phyloP scores from a whole-genome alignment of 2,113 vertebrate genomes.

The Ptyas mucosa region DNA sequence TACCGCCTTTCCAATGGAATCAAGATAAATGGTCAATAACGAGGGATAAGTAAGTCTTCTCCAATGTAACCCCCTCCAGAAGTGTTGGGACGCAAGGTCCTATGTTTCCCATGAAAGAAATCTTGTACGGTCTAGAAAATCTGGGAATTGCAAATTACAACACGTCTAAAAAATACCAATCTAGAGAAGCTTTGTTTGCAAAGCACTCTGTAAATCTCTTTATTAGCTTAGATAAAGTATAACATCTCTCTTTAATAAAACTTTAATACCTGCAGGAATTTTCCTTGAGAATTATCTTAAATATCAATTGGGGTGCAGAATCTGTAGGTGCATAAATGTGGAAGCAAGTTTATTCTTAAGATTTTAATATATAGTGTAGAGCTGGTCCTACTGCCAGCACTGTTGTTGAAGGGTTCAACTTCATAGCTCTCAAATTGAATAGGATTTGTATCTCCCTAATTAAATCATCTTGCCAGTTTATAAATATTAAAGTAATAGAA shows the following conservation, averaged over 20 bases:
- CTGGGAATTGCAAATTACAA: not conserved
- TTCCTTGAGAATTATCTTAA: conserved; percentile 54
- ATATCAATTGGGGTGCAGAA: conserved; percentile 17
- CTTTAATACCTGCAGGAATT: not conserved
- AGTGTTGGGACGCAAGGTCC: not conserved
- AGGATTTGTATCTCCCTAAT: not conserved
- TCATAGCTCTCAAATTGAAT: not conserved
- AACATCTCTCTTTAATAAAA: not conserved
- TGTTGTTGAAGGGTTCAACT: not conserved
- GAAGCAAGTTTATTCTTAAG: conserved; percentile 11
- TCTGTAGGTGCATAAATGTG: conserved; percentile 21
- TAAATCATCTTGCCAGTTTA: not conserved
- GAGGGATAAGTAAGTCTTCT: not conserved
- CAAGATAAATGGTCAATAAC: not conserved
- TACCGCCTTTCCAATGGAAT: not conserved
- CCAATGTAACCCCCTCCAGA: not conserved
- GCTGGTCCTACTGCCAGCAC: not conserved
- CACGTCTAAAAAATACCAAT: not conserved
- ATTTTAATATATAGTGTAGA: not conserved
- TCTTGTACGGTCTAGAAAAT: not conserved
- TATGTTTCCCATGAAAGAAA: not conserved
- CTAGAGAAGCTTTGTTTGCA: not conserved
- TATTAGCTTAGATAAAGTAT: not conserved
- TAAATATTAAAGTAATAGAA: conserved; percentile 24
- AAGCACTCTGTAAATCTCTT: not conserved